Evolutionary conservation across 1,140 invertebrate species (phyloP), one percentile per base, ranked within the genome.

Genomic region (Anoplophora glabripennis): DNA sequence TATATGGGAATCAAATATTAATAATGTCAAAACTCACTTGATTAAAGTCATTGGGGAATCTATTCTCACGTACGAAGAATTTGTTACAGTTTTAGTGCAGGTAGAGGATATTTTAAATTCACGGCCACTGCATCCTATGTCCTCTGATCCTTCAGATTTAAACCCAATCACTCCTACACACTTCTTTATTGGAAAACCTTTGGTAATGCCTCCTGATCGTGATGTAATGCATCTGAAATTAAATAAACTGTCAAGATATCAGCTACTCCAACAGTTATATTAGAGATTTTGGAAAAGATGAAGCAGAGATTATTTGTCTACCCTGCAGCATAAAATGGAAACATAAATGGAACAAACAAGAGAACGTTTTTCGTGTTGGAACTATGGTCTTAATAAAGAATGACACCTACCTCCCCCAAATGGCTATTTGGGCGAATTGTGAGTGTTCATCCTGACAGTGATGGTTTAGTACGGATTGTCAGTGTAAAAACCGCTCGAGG

Each of bases 381-480:
- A 3, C 15, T 18, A 15, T 72, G 8, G 66, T 70, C 0, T 37
- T 70, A 0, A 53, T 70, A 11, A 66, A 64, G 36, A 61, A 70
- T 14, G 44, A 54, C 11, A 63, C 63, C 12, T 11, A 55, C 33
- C 59, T 61, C n/a, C 66, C 66, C 61, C 17, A 51, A 54, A n/a
- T 72, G 70, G 70, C 44, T 33, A 15, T 36, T 69, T 38, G 65
- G 35, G 10, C 57, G 67, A 11, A 45, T 69, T 5, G 15, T 53
- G 37, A 57, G 59, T n/a, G 10, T 53, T 7, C 48, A 61, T 48
- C 52, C 59, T 12, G 61, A 61, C 14, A 17, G 28, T 11, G 67
- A 68, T 42, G 59, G 61, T 34, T 38, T 56, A 10, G 41, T 48
- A 15, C 34, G 61, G 34, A 56, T 63, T 12, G 61, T 49, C 0